Evolutionary conservation across 2,888 invertebrate genomes (phyloP), one percentile per base, ranked within the genome.

Genomic region (Apoda limacodes): DNA sequence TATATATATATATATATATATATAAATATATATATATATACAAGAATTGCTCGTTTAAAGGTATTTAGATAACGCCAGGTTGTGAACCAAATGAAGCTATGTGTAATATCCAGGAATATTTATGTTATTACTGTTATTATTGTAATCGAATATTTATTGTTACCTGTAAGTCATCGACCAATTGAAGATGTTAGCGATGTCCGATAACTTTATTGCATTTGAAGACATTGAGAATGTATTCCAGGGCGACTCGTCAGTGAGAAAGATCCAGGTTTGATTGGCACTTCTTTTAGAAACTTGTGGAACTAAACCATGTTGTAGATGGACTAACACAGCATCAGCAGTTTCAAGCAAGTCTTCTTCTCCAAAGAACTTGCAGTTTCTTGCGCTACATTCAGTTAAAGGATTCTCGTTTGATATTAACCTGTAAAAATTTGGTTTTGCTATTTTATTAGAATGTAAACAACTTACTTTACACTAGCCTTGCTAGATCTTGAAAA

Each of bases 131-230:
- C n/a, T n/a, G n/a, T n/a, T n/a, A n/a, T n/a, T n/a, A n/a, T 14
- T 25, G 7, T 19, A n/a, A 9, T 13, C 23, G 5, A 25, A 13
- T 24, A 26, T 7, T 20, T 27, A n/a, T n/a, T 17, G 7, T 42
- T 55, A 88, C 84, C 83, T 76, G 52, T 85, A 88, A 2, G 83
- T 83, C 87, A 88, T 87, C 0, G 88, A 86, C 88, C 88, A 88
- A 52, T 88, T 88, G 48, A 88, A 92, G n/a, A 86, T 39, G 9
- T 83, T 80, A 37, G 85, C 75, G 42, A 85, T 82, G 14, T 78
- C 57, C 2, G 53, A 47, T 9, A 60, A 29, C 2, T 78, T 48
- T 1, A 70, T 64, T 21, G 52, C 54, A 6, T 45, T 46, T 5
- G 50, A 50, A 1, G 69, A 46, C 21, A 71, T 43, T 1, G 82